Conservation (phyloP, 2,888 invertebrate genomes). For the Cartodere bifasciata region DNA sequence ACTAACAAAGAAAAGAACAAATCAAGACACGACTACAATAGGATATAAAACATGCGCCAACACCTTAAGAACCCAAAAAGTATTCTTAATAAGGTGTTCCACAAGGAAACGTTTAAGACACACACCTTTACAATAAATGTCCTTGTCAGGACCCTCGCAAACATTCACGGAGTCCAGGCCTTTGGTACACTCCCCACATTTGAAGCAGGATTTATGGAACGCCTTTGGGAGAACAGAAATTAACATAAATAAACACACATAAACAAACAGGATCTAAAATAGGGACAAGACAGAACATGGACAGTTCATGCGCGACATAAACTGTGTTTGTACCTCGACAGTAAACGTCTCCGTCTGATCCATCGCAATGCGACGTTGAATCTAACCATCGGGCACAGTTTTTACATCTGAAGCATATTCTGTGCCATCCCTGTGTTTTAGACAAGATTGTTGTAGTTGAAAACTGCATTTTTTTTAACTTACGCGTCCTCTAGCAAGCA, state of each 20-base stretch:
- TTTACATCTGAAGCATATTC: constrained; percentile 80
- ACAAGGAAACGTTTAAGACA: no score
- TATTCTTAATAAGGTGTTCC: no score
- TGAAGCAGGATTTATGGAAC: constrained; percentile 91
- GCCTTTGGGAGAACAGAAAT: constrained; percentile 45
- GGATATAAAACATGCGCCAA: constrained; percentile 2
- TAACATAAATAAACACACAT: constrained; percentile 3
- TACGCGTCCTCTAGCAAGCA: constrained; percentile 82
- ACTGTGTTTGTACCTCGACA: constrained; percentile 61
- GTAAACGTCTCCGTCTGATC: constrained; percentile 83
- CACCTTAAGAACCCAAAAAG: no score
- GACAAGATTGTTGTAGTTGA: constrained; percentile 3
- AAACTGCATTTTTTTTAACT: constrained; percentile 34
- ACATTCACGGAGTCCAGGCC: constrained; percentile 82
- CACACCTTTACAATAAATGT: constrained; percentile 93
- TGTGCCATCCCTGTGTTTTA: constrained; percentile 68
- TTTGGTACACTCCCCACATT: constrained; percentile 78
- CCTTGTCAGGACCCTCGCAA: constrained; percentile 89
- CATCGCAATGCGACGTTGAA: constrained; percentile 83
- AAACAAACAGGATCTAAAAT: constrained; percentile 10
- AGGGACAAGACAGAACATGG: constrained; percentile 7
- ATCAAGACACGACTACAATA: constrained; percentile 14
- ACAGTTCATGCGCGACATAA: constrained; percentile 1
- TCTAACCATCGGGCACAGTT: constrained; percentile 75
- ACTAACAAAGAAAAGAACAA: constrained; percentile 38